Evolutionary conservation across 2,797 vertebrate species (phyloP), one percentile per base, ranked within the genome.

Genomic region (Dermochelys coriacea): DNA sequence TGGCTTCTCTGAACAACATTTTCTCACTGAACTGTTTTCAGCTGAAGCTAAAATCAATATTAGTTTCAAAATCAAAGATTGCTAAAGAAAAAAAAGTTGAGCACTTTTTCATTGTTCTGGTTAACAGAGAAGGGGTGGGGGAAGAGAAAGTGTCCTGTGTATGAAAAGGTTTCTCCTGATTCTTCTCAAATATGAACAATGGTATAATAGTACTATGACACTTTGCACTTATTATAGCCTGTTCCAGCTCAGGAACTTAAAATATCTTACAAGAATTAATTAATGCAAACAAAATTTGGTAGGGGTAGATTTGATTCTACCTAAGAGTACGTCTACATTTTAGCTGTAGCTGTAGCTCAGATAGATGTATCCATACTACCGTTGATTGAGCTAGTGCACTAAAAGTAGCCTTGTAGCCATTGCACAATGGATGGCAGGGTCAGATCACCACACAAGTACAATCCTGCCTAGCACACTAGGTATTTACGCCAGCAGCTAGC

Each of bases 1-100:
- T 95, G 87, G 92, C 95, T 96, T 92, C 74, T 93, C 95, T 96
- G 87, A 95, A 91, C 93, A 93, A 94, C 92, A 90, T 97, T 96
- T 95, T 96, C 95, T 94, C 93, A 95, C 80, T 95, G 86, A 92
- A 82, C 78, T 97, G 95, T 97, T 96, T 95, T 93, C 96, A 96
- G 78, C 51, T 87, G 86, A 95, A 91, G 89, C 81, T 61, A 96
- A 96, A 96, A 97, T 96, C 95, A 94, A 94, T 97, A 96, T 93
- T 94, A 93, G 89, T 85, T 93, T 61, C 59, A 61, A 61, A 61
- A 61, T 91, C 94, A 94, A 93, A 96, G 93, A 93, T 89, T 87
- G 86, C 52, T 86, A 68, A 94, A 95, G 80, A 93, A 95, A 89
- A 94, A 96, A 94, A 31, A 75, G 84, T 94, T 96, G 94, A 94